Evolutionary conservation across 2,113 vertebrate species (phyloP).

Genomic region (rabbit (Oryctolagus cuniculus)): DNA sequence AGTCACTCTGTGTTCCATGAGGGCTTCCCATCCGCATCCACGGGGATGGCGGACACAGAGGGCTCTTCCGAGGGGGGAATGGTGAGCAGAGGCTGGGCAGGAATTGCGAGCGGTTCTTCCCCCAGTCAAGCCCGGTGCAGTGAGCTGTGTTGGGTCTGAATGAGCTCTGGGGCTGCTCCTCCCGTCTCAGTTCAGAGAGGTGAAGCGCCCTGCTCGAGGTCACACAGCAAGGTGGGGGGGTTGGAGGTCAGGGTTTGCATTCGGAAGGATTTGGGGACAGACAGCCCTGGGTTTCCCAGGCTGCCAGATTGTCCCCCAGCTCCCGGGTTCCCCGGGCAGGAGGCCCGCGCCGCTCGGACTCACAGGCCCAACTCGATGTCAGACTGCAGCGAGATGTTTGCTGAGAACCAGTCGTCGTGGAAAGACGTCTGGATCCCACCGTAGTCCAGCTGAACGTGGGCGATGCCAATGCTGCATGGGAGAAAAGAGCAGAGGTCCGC

Average conservation of each 20-base stretch:
- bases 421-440: constrained; percentile 58
- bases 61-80: background rate
- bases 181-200: background rate
- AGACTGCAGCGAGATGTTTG: constrained; percentile 73
- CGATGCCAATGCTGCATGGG: constrained; percentile 63
- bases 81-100: background rate
- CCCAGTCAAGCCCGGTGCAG: background rate
- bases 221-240: background rate
- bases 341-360: constrained; percentile 10
- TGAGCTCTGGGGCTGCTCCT: background rate
- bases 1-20: background rate
- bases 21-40: background rate
- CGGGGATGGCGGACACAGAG: background rate
- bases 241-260: background rate
- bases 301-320: background rate
- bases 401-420: constrained; percentile 68
- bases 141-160: background rate
- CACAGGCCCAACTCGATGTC: constrained; percentile 72
- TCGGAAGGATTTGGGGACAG: background rate
- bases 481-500: background rate
- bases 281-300: background rate
- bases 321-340: background rate
- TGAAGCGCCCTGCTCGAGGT: background rate
- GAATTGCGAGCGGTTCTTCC: background rate
- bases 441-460: constrained; percentile 69